These are phyloP conservation scores for Coptodon rendalli DNA, from an alignment of 2,113 vertebrate species.

Conservation along the genomic window DNA sequence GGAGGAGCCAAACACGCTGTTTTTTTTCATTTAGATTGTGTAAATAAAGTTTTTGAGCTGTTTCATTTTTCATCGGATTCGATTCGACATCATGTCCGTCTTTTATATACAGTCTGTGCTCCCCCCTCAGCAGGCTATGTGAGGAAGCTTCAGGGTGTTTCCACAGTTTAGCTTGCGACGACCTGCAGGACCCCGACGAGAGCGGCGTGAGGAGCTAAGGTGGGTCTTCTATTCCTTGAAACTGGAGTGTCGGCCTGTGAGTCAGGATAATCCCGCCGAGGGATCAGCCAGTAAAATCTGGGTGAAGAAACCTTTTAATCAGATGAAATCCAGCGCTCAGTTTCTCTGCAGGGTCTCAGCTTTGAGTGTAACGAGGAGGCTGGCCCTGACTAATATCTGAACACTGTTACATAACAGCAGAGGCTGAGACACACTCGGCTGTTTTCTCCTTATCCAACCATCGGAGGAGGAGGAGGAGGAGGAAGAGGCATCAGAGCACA, in stretches of 20 bases:
- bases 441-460: not conserved
- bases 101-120: not conserved
- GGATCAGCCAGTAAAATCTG: not conserved
- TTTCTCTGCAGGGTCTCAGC: not conserved
- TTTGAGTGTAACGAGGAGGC: not conserved
- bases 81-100: not conserved
- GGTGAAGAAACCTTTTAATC: not conserved
- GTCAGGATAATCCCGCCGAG: not conserved
- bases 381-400: constrained; percentile 3
- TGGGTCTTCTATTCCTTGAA: not conserved
- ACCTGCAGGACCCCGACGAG: not conserved
- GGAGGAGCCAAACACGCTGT: not conserved
- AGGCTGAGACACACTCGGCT: not conserved
- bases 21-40: not conserved
- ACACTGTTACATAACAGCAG: not conserved
- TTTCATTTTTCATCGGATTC: not conserved
- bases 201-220: rapidly evolving
- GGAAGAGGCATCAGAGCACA: not conserved
- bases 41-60: not conserved
- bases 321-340: not conserved
- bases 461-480: not conserved
- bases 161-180: not conserved
- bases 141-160: not conserved
- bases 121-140: not conserved
- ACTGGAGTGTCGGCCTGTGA: not conserved